phyloP scores from a whole-genome alignment of 1,140 invertebrate species.

The Anastrepha obliqua region DNA sequence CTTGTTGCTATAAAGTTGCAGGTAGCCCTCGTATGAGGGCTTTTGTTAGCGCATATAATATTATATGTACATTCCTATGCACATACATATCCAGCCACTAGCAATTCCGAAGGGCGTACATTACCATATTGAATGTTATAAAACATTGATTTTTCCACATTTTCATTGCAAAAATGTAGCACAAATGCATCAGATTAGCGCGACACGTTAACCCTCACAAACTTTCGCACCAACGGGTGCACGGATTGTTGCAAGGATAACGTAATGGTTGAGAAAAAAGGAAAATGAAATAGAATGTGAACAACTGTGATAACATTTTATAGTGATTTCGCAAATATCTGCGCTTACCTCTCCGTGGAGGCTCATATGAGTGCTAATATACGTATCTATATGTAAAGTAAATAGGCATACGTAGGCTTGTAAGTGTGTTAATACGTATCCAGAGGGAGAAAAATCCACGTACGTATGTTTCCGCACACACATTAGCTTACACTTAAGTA shows the following conservation, averaged over 20 bases:
- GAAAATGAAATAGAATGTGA: constrained; percentile 26
- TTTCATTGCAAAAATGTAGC: constrained; percentile 30
- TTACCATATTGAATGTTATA: constrained; percentile 49
- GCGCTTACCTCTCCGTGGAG: background rate
- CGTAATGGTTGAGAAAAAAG: constrained; percentile 10
- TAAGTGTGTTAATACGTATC: too few relatives aligned
- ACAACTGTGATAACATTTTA: constrained; percentile 47
- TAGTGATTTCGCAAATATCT: constrained; percentile 29
- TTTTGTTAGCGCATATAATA: background rate
- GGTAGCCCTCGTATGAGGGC: too few relatives aligned
- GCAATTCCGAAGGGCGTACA: constrained; percentile 19
- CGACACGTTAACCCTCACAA: constrained; percentile 36
- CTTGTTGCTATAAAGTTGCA: too few relatives aligned
- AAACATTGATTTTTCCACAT: constrained; percentile 50
- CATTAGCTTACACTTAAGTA: too few relatives aligned
- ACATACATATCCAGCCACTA: background rate
- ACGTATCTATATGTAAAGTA: too few relatives aligned
- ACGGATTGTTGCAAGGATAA: background rate
- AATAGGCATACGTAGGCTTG: too few relatives aligned
- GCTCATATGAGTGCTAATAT: background rate
- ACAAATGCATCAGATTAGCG: constrained; percentile 47
- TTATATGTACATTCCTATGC: background rate
- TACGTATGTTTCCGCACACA: too few relatives aligned
- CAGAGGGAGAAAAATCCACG: too few relatives aligned
- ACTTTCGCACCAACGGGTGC: background rate